Conservation (phyloP, 2,797 vertebrate genomes). For the Anabas testudineus region DNA sequence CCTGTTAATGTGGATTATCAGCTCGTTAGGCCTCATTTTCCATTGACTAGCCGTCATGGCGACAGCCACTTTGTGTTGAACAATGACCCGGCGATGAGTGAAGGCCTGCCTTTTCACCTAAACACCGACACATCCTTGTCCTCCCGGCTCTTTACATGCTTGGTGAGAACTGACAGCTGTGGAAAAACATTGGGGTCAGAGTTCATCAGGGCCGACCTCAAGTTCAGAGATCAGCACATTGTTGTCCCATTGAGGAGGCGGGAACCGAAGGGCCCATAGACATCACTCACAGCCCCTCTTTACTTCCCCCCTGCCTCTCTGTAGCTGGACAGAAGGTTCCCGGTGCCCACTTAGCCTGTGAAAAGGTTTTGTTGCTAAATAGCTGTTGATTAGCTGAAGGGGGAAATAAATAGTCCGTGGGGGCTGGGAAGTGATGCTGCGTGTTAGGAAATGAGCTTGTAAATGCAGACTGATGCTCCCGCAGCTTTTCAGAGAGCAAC, state of each 20-base stretch:
- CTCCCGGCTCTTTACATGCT: constrained; percentile 81
- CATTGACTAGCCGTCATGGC: constrained; percentile 64
- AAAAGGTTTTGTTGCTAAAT: constrained; percentile 89
- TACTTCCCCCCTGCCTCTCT: constrained; percentile 40
- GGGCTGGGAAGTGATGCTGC: constrained; percentile 88
- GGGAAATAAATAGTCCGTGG: constrained; percentile 85
- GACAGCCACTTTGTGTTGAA: constrained; percentile 68
- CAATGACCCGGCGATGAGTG: constrained; percentile 72
- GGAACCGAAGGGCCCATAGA: constrained; percentile 83
- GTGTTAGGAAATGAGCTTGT: constrained; percentile 84
- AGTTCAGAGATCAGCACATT: constrained; percentile 89
- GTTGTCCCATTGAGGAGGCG: constrained; percentile 78
- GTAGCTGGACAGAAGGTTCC: constrained; percentile 46
- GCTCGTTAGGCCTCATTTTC: constrained; percentile 72
- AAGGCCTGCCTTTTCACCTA: constrained; percentile 62
- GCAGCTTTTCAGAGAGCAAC: constrained; percentile 51
- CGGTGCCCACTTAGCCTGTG: constrained; percentile 83
- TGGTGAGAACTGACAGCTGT: constrained; percentile 89
- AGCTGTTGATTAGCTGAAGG: constrained; percentile 89
- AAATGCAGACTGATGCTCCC: constrained; percentile 85
- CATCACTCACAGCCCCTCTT: constrained; percentile 77
- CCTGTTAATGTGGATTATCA: constrained; percentile 74
- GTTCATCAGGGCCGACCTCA: constrained; percentile 78
- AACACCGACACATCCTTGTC: constrained; percentile 47
- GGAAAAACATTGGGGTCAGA: constrained; percentile 82